A percentile compares a stretch with the other conserved stretches of the same genome.
Conservation (phyloP, 2,888 invertebrate genomes). For the Clivina fossor region DNA sequence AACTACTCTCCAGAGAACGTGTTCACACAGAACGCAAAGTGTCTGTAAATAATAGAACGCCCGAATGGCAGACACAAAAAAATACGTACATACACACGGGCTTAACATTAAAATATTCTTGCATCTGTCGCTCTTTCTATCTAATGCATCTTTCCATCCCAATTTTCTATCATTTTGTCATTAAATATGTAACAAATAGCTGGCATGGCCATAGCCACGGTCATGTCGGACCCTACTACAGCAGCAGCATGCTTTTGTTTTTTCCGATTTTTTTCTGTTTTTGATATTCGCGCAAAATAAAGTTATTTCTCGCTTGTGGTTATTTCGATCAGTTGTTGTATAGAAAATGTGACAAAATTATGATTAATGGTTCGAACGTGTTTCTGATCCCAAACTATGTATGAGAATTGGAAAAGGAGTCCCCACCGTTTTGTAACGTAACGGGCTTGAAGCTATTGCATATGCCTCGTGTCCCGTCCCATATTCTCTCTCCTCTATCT, state of each 20-base stretch:
- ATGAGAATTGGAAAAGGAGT: slow-evolving; percentile 6
- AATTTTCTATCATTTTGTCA: slow-evolving; percentile 27
- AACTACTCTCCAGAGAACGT: slow-evolving; percentile 45
- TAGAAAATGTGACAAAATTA: slow-evolving; percentile 25
- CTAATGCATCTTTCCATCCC: slow-evolving; percentile 26
- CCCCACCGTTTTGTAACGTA: too few relatives aligned
- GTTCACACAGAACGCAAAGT: slow-evolving; percentile 39
- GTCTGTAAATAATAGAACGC: slow-evolving; percentile 51
- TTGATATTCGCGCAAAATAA: slow-evolving; percentile 13
- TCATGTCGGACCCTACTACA: too few relatives aligned
- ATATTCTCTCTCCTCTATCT: too few relatives aligned
- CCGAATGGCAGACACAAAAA: too few relatives aligned
- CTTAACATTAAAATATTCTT: slow-evolving; percentile 49
- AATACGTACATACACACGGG: too few relatives aligned
- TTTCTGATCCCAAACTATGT: slow-evolving; percentile 4
- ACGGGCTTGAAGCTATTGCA: too few relatives aligned
- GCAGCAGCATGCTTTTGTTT: too few relatives aligned
- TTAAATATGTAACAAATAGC: slow-evolving; percentile 32
- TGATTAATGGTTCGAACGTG: slow-evolving; percentile 15
- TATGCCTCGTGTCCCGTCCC: too few relatives aligned
- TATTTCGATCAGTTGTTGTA: slow-evolving; percentile 6
- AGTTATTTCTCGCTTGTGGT: slow-evolving; percentile 18
- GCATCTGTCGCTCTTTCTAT: slow-evolving; percentile 15
- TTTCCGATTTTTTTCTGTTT: slow-evolving; percentile 23
- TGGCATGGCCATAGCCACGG: too few relatives aligned